A percentile compares a stretch with the other conserved stretches of the same genome.
These are phyloP conservation scores for Spisula solida DNA, from an alignment of 2,888 invertebrate genomes.

Conservation along the genomic window DNA sequence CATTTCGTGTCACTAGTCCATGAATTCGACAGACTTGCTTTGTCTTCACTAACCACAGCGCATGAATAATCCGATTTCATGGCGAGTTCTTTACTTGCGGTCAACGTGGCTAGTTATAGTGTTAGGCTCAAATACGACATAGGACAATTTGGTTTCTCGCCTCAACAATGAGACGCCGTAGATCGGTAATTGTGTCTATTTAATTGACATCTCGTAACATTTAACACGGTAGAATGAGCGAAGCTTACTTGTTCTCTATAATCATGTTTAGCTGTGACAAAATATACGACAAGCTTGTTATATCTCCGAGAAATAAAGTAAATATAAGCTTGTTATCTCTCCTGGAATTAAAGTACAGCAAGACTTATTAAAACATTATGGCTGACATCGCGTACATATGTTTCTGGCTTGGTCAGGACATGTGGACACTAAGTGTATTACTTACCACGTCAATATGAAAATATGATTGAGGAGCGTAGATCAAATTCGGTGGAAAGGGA, in stretches of 20 bases:
- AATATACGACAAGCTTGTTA: background rate
- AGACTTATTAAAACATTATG: no score
- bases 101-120: background rate
- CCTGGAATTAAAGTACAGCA: background rate
- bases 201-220: conserved; percentile 17
- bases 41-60: background rate
- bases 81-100: background rate
- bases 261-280: background rate
- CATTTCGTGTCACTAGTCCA: background rate
- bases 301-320: background rate
- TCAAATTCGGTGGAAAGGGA: no score
- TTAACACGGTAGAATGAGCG: background rate
- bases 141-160: conserved; percentile 12
- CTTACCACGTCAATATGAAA: no score
- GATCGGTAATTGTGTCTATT: conserved; percentile 21
- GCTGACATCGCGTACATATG: background rate
- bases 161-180: conserved; percentile 11
- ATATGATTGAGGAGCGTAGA: no score
- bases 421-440: no score
- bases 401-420: background rate
- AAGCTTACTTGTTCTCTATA: background rate
- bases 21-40: background rate
- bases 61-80: background rate
- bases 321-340: background rate
- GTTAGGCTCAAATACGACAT: conserved; percentile 18